Evolutionary conservation across 2,888 invertebrate genomes (phyloP), one percentile per base, ranked within the genome.

Genomic region (Chrysotoxum bicinctum): DNA sequence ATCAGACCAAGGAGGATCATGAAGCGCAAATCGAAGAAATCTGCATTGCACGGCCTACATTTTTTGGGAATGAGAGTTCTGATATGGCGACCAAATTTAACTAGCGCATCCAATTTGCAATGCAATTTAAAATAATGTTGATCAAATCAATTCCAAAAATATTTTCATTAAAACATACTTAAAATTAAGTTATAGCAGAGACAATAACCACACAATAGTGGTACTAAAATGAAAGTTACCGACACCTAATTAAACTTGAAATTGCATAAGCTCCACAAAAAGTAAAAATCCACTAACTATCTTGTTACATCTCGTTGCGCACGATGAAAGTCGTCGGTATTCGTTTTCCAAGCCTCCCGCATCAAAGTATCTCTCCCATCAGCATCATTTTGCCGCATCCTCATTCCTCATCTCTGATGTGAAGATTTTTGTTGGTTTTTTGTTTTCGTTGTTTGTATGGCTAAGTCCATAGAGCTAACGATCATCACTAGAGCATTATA

Each of bases 141-240:
- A 0, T 16, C 30, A 54, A 30, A 30, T 30, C 23, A 23, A 50
- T 14, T 23, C 23, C 50, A 30, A 35, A 56, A 12, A 35, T 35
- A 43, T 3, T 8, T 1, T 7, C 3, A n/a, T 30, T 52, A 32
- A 6, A 56, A 32, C 9, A 4, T 21, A 21, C 8, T 3, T 30
- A 54, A 23, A 43, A 68, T 19, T 21, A 58, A 48, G 32, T 40
- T 50, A 16, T 54, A 77, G 45, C 66, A 16, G 23, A 54, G 62
- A 78, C 73, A 82, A 82, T 77, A 68, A 82, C 68, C 82, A 60
- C 58, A 72, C 56, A 60, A 68, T 68, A 16, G 54, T 9, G 54
- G 69, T 66, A 64, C 74, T 74, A 69, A 83, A 83, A 83, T 56
- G 83, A 83, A 83, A 78, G 83, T 83, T 74, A 69, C 78, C 30